phyloP scores from a whole-genome alignment of 2,113 vertebrate species.

The Enhydra lutris region DNA sequence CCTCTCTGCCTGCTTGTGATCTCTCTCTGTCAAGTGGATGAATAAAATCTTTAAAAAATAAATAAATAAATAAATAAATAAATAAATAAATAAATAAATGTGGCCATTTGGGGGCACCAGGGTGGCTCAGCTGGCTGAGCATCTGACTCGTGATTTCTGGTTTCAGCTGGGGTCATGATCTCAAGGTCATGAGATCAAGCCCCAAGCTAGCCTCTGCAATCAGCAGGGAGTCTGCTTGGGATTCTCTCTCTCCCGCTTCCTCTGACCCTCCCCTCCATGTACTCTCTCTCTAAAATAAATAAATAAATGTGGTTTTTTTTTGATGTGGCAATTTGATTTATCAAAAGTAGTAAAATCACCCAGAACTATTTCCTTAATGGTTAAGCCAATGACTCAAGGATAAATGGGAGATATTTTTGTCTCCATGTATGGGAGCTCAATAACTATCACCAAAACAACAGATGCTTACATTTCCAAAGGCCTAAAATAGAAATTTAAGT shows the following conservation, averaged over 20 bases:
- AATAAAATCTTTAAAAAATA: too few species aligned
- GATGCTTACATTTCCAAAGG: conserved; percentile 32
- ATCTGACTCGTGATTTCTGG: not conserved
- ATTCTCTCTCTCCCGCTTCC: not conserved
- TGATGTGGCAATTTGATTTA: not conserved
- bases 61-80: too few species aligned
- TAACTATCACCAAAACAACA: conserved; percentile 4
- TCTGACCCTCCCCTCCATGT: not conserved
- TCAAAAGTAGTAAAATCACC: not conserved
- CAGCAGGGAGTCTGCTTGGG: not conserved
- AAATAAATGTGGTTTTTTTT: not conserved
- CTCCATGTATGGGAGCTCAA: not conserved
- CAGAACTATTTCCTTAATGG: not conserved
- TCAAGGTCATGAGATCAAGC: not conserved
- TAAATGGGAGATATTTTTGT: conserved; percentile 33
- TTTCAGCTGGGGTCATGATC: not conserved
- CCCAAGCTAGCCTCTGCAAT: not conserved
- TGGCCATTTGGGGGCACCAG: not conserved
- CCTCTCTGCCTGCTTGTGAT: too few species aligned
- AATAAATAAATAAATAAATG: too few species aligned
- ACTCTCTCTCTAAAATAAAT: not conserved
- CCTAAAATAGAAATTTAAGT: conserved; percentile 27
- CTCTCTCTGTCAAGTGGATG: too few species aligned
- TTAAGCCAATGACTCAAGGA: not conserved
- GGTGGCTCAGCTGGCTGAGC: not conserved